Evolutionary conservation across 2,113 vertebrate genomes (phyloP).

Genomic region (Pao palembangensis): DNA sequence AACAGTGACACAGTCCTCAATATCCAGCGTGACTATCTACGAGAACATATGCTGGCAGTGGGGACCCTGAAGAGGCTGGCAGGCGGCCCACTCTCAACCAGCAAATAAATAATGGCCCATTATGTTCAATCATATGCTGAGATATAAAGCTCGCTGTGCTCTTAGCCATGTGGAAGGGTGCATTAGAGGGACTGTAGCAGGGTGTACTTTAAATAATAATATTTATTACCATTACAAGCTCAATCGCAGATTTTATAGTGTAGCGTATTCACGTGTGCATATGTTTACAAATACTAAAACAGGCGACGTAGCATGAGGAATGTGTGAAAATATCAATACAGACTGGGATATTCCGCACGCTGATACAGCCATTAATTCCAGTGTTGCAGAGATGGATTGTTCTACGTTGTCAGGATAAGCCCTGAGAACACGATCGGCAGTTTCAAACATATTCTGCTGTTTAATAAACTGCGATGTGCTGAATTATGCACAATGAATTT

Average conservation of each 20-base stretch:
- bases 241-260: neutral
- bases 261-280: no score
- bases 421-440: no score
- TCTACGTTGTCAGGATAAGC: no score
- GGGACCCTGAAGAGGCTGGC: conserved; percentile 63
- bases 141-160: conserved; percentile 49
- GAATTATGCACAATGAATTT: no score
- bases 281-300: no score
- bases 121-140: conserved; percentile 71
- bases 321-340: no score
- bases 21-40: conserved; percentile 61
- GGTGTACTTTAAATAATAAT: neutral
- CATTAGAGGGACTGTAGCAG: neutral
- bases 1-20: conserved; percentile 46
- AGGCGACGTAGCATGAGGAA: no score
- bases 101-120: conserved; percentile 71
- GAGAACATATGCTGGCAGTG: conserved; percentile 67
- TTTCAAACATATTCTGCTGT: no score
- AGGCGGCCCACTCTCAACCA: conserved; percentile 60
- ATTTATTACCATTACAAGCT: neutral
- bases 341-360: no score
- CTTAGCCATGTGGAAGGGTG: conserved; percentile 16
- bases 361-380: no score
- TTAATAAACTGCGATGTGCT: no score
- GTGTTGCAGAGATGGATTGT: no score